These are phyloP conservation scores for Dysmachus trigonus DNA, from an alignment of 2,888 invertebrate genomes.

Conservation along the genomic window DNA sequence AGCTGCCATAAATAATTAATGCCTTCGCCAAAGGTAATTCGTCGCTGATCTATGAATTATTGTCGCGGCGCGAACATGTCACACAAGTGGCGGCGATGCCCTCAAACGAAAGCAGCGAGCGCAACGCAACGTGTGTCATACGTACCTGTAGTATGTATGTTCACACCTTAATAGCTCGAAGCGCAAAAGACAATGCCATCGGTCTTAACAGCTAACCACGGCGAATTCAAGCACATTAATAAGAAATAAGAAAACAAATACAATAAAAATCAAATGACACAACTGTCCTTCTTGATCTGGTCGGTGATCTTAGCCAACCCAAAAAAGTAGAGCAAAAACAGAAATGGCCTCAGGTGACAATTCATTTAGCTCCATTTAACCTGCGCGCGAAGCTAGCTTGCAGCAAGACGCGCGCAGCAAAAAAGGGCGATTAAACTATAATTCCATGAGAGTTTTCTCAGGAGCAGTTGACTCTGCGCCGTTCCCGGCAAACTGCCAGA, in stretches of 20 bases:
- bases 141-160: not conserved
- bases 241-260: not conserved
- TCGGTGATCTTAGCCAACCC: not conserved
- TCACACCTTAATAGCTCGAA: slow-evolving; percentile 3
- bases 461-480: not conserved
- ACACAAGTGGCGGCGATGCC: not conserved
- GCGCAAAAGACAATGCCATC: slow-evolving; percentile 5
- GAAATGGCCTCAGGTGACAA: not conserved
- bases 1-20: slow-evolving; percentile 19
- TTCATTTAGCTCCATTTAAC: not conserved
- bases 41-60: not conserved
- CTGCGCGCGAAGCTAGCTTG: not conserved
- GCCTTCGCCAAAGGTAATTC: not conserved
- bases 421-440: not conserved
- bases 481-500: not conserved
- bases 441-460: not conserved
- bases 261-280: not conserved
- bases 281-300: not conserved
- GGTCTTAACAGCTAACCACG: not conserved
- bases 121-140: not conserved
- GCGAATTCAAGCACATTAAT: not conserved
- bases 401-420: not conserved
- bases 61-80: not conserved
- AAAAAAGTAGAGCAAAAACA: not conserved
- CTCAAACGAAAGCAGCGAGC: not conserved